These are phyloP conservation scores for Eupithecia subfuscata DNA, from an alignment of 2,888 invertebrate species.

Conservation along the genomic window DNA sequence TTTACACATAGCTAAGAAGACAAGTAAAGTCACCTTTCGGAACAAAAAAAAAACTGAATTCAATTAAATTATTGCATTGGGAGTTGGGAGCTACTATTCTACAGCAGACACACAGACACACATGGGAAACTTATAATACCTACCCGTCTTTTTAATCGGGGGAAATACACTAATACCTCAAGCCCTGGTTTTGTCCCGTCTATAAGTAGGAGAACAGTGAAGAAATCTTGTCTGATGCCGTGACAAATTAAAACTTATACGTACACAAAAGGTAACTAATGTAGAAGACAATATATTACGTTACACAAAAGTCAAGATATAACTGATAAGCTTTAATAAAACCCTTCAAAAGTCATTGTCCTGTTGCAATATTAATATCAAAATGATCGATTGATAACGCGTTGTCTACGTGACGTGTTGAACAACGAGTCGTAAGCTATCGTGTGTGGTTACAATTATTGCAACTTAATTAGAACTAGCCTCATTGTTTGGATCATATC, in stretches of 20 bases:
- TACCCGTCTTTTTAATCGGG: neutral
- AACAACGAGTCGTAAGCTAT: constrained; percentile 44
- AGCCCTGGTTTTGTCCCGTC: neutral
- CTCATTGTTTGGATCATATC: constrained; percentile 11
- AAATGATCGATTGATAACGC: constrained; percentile 57
- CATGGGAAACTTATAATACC: neutral
- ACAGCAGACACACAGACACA: neutral
- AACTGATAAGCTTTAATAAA: constrained; percentile 50
- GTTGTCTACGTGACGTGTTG: constrained; percentile 52
- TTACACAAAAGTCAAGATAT: constrained; percentile 9
- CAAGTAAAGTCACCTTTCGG: neutral
- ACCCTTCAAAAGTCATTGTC: constrained; percentile 57
- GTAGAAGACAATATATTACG: neutral
- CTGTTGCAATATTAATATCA: constrained; percentile 59
- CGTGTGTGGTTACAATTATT: constrained; percentile 9
- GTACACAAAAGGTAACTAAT: neutral
- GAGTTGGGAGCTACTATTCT: neutral
- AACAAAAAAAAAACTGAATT: neutral
- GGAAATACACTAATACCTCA: neutral
- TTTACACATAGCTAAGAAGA: neutral
- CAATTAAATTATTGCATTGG: neutral
- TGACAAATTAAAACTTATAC: neutral
- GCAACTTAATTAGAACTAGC: constrained; percentile 11
- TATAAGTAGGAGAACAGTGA: neutral
- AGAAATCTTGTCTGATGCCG: neutral